phyloP scores from a whole-genome alignment of 2,797 vertebrate genomes.

The Triplophysa bombifrons region DNA sequence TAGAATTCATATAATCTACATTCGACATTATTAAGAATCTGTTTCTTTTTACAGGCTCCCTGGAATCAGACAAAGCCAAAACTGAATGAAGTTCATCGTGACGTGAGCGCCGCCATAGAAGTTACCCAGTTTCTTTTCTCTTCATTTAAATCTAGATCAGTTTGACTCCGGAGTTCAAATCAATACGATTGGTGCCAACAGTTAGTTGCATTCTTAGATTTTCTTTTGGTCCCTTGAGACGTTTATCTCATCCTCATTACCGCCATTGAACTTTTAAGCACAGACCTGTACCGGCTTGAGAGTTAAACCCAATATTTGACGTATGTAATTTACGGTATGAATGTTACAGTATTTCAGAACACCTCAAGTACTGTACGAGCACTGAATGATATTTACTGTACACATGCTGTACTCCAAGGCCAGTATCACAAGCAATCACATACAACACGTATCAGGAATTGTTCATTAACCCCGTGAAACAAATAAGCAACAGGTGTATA shows the following conservation, averaged over 20 bases:
- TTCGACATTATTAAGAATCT: neutral
- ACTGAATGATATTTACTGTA: constrained; percentile 4
- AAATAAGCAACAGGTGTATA: constrained; percentile 25
- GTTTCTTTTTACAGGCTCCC: constrained; percentile 48
- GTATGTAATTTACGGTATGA: constrained; percentile 1
- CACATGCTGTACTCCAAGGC: constrained; percentile 26
- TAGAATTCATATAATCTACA: neutral
- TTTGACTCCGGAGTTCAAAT: constrained; percentile 18
- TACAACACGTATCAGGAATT: neutral
- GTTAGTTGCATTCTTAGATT: neutral
- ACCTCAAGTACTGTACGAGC: constrained; percentile 27
- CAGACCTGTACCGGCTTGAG: constrained; percentile 36
- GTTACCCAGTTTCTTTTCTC: neutral
- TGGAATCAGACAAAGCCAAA: constrained; percentile 58
- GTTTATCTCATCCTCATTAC: neutral
- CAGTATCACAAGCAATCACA: constrained; percentile 22
- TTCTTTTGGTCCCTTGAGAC: neutral
- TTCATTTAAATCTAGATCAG: constrained; percentile 17
- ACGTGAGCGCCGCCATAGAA: neutral
- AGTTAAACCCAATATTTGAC: neutral
- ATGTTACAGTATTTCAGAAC: constrained; percentile 34
- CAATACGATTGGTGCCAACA: neutral
- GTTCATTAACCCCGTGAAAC: constrained; percentile 4
- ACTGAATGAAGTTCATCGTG: constrained; percentile 52
- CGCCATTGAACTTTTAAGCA: constrained; percentile 39